These are phyloP conservation scores for Spilogale gracilis DNA, from an alignment of 2,113 vertebrate species.

Conservation along the genomic window DNA sequence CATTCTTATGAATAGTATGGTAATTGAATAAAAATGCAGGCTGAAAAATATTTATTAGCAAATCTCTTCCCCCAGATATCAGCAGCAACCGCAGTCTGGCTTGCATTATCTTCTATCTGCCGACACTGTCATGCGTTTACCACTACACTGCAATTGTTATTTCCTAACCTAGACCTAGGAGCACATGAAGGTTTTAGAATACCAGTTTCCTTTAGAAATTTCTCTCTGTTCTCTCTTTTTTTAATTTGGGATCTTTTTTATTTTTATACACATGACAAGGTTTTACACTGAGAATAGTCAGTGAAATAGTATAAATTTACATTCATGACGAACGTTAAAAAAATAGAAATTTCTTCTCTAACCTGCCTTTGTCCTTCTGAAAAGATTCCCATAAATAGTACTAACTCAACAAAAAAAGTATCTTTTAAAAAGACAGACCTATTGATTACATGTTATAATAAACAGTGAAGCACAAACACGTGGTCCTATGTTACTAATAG, in stretches of 20 bases:
- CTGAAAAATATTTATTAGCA: conserved; percentile 56
- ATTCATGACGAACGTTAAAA: conserved; percentile 99
- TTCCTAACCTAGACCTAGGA: neutral
- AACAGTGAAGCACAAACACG: neutral
- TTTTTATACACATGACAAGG: conserved; percentile 94
- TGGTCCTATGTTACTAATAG: neutral
- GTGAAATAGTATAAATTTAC: conserved; percentile 99
- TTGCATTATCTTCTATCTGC: neutral
- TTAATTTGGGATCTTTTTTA: conserved; percentile 89
- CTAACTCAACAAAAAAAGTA: neutral
- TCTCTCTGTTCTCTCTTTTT: neutral
- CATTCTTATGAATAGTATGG: neutral
- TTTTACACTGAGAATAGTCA: conserved; percentile 96
- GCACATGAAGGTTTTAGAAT: conserved; percentile 3
- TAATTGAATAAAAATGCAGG: conserved; percentile 34
- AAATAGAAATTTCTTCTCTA: conserved; percentile 67
- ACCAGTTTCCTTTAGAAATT: conserved; percentile 1
- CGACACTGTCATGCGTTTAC: neutral
- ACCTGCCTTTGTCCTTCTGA: conserved; percentile 37
- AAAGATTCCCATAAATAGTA: conserved; percentile 16
- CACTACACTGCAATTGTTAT: neutral
- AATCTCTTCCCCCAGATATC: neutral
- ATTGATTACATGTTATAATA: neutral
- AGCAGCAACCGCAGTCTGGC: neutral
- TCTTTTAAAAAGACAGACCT: neutral